Conservation (phyloP, 1,140 invertebrate species). For the Halictus rubicundus region DNA sequence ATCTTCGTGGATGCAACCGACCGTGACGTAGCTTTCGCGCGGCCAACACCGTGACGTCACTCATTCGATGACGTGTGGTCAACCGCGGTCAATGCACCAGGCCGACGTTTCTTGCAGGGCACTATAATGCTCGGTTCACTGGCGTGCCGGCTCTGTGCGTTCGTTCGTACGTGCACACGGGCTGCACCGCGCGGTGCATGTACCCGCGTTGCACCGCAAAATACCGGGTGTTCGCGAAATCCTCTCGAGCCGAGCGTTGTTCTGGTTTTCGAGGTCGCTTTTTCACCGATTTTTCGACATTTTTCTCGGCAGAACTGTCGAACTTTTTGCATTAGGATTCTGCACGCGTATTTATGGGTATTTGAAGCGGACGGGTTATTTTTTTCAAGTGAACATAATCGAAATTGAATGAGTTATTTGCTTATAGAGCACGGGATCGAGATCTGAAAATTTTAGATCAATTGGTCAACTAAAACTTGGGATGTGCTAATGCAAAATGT, state of each 20-base stretch:
- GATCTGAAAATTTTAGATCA: too few relatives aligned
- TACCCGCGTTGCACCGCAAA: constrained; percentile 62
- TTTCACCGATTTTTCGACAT: too few relatives aligned
- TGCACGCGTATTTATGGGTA: too few relatives aligned
- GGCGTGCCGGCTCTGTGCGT: constrained; percentile 59
- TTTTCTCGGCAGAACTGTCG: too few relatives aligned
- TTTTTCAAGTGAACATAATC: too few relatives aligned
- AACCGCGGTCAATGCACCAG: constrained; percentile 81
- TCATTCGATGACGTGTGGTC: constrained; percentile 81
- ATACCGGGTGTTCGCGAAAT: constrained; percentile 70
- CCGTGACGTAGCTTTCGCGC: constrained; percentile 76
- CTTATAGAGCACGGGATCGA: too few relatives aligned
- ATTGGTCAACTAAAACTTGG: too few relatives aligned
- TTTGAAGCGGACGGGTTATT: too few relatives aligned
- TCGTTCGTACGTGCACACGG: constrained; percentile 47
- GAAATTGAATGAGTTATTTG: too few relatives aligned
- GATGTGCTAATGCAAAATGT: too few relatives aligned
- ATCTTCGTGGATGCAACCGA: constrained; percentile 69
- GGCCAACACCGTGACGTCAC: constrained; percentile 76
- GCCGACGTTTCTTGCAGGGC: constrained; percentile 76
- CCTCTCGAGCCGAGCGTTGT: neutral
- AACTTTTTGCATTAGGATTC: too few relatives aligned
- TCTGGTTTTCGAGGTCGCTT: too few relatives aligned
- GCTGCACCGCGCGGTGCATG: constrained; percentile 52
- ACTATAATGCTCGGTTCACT: constrained; percentile 70